Evolutionary conservation across 2,888 invertebrate genomes (phyloP), one percentile per base, ranked within the genome.

Genomic region (Yponomeuta cagnagella): DNA sequence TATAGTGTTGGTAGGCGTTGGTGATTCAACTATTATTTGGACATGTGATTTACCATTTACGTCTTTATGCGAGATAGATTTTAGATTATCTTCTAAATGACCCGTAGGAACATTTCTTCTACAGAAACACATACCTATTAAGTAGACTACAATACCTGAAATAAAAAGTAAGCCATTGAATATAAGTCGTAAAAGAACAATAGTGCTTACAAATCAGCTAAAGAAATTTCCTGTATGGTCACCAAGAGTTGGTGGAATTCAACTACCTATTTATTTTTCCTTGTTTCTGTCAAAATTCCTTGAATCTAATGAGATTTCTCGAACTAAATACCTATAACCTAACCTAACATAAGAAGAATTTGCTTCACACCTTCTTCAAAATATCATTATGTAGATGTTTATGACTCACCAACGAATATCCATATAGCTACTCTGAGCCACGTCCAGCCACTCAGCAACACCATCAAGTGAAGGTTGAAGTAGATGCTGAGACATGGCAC

Each of bases 371-470:
- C 33, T 33, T 43, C 43, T 43, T 43, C 33, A 33, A 8, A 5
- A 8, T 43, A 43, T 43, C 1, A 5, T 43, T 8, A 43, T 43
- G 43, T 5, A 9, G 1, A 8, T 43, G 43, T 5, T 43, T 8
- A 8, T 43, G 31, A 73, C 79, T 93, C 86, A 96, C 98, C 98
- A 74, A 97, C 86, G 12, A 85, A 81, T 91, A 97, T 94, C 98
- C 98, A 98, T 48, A 97, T 89, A 4, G 89, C 90, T 80, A 97
- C 96, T 75, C 97, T 88, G n/a, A 97, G 90, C 98, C 98, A 98
- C 0, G 98, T 98, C 74, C 93, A 91, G 0, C 85, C 77, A 75
- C 96, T 96, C 75, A 98, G 89, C 85, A 96, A 94, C 71, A 96
- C 88, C 97, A 98, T 97, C 33, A 98, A 89, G 82, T 97, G 96